These are phyloP conservation scores for Petrocephalus microphthalmus DNA, from an alignment of 2,113 vertebrate genomes.

Conservation along the genomic window DNA sequence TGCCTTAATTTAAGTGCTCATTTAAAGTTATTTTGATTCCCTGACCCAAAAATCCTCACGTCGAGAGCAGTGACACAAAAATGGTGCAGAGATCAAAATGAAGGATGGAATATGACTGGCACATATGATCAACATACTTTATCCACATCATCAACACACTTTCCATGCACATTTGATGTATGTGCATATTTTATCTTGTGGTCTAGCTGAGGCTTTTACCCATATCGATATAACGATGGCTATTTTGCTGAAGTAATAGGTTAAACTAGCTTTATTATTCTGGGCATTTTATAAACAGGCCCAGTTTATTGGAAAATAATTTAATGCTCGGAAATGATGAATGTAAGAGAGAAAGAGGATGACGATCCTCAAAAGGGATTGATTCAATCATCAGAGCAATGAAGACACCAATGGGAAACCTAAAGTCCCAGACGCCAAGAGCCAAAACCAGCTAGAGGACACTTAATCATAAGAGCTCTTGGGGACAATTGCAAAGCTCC, in stretches of 20 bases:
- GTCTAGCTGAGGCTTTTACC: neutral
- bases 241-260: neutral
- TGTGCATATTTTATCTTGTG: neutral
- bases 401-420: neutral
- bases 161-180: neutral
- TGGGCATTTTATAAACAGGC: neutral
- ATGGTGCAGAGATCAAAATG: neutral
- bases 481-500: neutral
- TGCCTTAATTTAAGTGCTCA: neutral
- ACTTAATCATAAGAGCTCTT: neutral
- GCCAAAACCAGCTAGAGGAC: neutral
- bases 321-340: neutral
- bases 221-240: neutral
- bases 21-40: neutral
- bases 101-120: neutral
- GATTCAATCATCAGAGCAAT: neutral
- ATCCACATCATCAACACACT: neutral
- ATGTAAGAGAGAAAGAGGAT: neutral
- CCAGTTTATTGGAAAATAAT: neutral
- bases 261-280: neutral
- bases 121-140: too few relatives aligned
- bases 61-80: neutral
- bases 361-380: neutral
- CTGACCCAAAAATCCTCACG: constrained; percentile 11
- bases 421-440: neutral